These are phyloP conservation scores for Pithecia hirsuta DNA, from an alignment of 2,797 vertebrate genomes.

Conservation along the genomic window DNA sequence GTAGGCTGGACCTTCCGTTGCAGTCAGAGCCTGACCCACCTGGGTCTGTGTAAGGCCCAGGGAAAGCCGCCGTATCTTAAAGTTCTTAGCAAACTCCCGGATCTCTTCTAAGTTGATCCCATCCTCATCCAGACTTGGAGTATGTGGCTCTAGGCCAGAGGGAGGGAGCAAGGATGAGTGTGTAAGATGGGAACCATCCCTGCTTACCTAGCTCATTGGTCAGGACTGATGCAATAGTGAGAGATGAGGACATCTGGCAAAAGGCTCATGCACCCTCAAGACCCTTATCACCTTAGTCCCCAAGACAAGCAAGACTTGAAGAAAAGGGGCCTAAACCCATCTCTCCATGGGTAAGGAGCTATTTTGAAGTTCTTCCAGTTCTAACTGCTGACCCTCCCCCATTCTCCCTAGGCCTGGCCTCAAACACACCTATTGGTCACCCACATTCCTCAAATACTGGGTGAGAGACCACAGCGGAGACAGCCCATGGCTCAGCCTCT, in stretches of 20 bases:
- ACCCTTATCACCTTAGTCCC: neutral
- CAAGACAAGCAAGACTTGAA: neutral
- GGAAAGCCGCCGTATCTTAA: slow-evolving; percentile 97
- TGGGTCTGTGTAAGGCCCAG: slow-evolving; percentile 97
- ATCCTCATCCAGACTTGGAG: slow-evolving; percentile 89
- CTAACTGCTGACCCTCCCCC: neutral
- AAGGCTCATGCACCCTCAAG: neutral
- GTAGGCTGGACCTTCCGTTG: slow-evolving; percentile 97
- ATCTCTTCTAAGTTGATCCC: slow-evolving; percentile 98
- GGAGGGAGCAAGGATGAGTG: neutral
- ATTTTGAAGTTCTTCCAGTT: neutral
- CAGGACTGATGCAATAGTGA: neutral
- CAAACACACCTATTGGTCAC: neutral
- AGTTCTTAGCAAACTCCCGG: slow-evolving; percentile 99
- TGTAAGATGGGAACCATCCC: neutral
- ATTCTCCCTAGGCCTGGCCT: neutral
- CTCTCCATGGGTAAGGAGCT: neutral
- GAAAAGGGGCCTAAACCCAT: neutral
- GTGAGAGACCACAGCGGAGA: neutral
- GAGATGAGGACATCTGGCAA: neutral
- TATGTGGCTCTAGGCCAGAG: slow-evolving; percentile 89
- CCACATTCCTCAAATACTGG: slow-evolving; percentile 1
- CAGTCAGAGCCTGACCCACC: slow-evolving; percentile 97
- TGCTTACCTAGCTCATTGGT: neutral
- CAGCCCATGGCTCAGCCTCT: neutral